These are phyloP conservation scores for Heliconius aoede DNA, from an alignment of 2,888 invertebrate genomes.

Conservation along the genomic window DNA sequence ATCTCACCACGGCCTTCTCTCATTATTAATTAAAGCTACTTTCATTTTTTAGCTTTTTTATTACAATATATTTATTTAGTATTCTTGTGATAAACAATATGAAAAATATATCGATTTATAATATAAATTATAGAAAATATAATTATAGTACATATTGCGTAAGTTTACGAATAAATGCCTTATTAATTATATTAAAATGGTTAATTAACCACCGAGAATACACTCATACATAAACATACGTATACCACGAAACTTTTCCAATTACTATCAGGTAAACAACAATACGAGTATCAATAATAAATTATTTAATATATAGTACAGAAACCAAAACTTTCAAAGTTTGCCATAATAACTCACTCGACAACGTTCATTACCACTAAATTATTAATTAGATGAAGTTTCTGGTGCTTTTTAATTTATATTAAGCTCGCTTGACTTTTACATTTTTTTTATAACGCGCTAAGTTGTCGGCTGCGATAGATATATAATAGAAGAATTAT, in stretches of 20 bases:
- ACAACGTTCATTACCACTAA: conserved; percentile 28
- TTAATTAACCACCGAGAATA: conserved; percentile 9
- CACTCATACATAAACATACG: not conserved
- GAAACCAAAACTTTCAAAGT: conserved; percentile 40
- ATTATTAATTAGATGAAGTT: conserved; percentile 31
- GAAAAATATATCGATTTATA: not conserved
- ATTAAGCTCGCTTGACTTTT: conserved; percentile 17
- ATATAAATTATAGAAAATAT: not conserved
- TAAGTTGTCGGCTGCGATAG: conserved; percentile 7
- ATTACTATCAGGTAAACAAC: conserved; percentile 30
- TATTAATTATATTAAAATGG: conserved; percentile 16
- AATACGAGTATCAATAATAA: conserved; percentile 34
- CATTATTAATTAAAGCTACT: too few relatives aligned
- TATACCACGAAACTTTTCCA: conserved; percentile 28
- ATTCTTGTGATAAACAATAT: too few relatives aligned
- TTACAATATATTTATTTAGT: not conserved
- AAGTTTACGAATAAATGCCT: not conserved
- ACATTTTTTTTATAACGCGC: not conserved
- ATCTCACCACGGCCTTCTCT: too few relatives aligned
- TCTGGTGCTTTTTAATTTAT: conserved; percentile 5
- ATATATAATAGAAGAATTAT: conserved; percentile 20
- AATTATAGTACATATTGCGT: not conserved
- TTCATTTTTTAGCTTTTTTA: not conserved
- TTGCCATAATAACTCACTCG: conserved; percentile 31
- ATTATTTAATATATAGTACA: conserved; percentile 31